Percentiles rank a stretch among this genome's conserved stretches.
Evolutionary conservation across 1,140 invertebrate species (phyloP).

Genomic region (Lasioglossum baleicum): DNA sequence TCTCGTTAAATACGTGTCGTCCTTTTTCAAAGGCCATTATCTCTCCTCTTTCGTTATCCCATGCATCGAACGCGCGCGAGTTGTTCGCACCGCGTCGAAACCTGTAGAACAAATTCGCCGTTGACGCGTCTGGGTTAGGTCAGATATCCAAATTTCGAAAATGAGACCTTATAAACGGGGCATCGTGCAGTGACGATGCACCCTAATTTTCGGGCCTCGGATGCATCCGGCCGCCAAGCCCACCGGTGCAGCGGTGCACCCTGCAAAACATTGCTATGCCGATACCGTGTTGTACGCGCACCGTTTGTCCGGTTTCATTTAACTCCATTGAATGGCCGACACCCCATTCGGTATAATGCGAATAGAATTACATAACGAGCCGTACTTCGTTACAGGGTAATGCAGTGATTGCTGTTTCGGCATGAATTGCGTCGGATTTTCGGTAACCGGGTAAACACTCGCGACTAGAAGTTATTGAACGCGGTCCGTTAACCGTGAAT

Average conservation of each 20-base stretch:
- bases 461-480: conserved; percentile 30
- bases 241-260: background rate
- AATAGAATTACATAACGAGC: conserved; percentile 58
- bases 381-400: conserved; percentile 54
- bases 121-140: conserved; percentile 11
- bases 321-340: conserved; percentile 44
- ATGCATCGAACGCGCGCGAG: background rate
- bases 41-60: conserved; percentile 1
- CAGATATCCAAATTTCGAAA: conserved; percentile 41
- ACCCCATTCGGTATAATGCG: conserved; percentile 53
- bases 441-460: conserved; percentile 19
- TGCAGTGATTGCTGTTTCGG: conserved; percentile 50
- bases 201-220: conserved; percentile 27
- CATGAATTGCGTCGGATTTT: conserved; percentile 31
- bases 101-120: conserved; percentile 32
- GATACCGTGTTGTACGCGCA: conserved; percentile 47
- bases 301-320: conserved; percentile 57
- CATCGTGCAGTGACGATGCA: conserved; percentile 1
- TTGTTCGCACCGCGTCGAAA: conserved; percentile 1
- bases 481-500: conserved; percentile 5
- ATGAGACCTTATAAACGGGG: conserved; percentile 15
- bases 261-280: conserved; percentile 44
- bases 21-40: conserved; percentile 22
- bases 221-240: background rate
- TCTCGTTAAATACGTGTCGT: background rate